These are phyloP conservation scores for Ellobium chinense DNA, from an alignment of 2,888 invertebrate genomes.

Conservation along the genomic window DNA sequence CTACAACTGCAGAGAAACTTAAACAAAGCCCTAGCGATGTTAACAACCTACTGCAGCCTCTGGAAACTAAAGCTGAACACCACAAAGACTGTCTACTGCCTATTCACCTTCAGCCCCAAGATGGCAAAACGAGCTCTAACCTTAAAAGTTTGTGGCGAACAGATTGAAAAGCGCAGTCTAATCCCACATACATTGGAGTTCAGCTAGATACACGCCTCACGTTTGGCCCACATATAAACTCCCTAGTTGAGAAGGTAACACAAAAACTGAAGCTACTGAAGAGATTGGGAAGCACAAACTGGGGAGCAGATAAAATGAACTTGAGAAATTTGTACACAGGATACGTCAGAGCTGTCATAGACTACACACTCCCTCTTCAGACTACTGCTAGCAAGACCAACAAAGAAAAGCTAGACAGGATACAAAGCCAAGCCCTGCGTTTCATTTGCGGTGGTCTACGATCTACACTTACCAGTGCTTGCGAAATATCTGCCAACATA, in stretches of 20 bases:
- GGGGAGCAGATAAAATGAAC: not conserved
- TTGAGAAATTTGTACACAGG: not conserved
- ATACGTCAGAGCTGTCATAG: not conserved
- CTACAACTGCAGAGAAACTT: not conserved
- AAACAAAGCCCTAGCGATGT: not conserved
- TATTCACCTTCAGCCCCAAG: too few species aligned
- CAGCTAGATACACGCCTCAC: too few species aligned
- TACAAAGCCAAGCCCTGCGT: not conserved
- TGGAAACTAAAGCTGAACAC: not conserved
- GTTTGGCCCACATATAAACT: too few species aligned
- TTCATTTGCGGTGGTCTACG: not conserved
- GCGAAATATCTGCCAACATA: not conserved
- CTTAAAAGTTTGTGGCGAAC: too few species aligned
- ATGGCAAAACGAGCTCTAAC: too few species aligned
- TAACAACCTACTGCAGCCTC: not conserved
- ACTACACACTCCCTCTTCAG: not conserved
- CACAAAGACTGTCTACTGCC: too few species aligned
- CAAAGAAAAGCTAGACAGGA: not conserved
- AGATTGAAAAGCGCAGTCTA: too few species aligned
- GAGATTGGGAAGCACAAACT: not conserved
- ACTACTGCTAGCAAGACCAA: not conserved
- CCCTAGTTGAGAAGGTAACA: too few species aligned
- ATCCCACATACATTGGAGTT: too few species aligned
- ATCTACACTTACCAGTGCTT: not conserved
- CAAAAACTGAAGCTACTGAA: not conserved